Conservation (phyloP, 2,113 vertebrate species). For the Eidolon helvum region DNA sequence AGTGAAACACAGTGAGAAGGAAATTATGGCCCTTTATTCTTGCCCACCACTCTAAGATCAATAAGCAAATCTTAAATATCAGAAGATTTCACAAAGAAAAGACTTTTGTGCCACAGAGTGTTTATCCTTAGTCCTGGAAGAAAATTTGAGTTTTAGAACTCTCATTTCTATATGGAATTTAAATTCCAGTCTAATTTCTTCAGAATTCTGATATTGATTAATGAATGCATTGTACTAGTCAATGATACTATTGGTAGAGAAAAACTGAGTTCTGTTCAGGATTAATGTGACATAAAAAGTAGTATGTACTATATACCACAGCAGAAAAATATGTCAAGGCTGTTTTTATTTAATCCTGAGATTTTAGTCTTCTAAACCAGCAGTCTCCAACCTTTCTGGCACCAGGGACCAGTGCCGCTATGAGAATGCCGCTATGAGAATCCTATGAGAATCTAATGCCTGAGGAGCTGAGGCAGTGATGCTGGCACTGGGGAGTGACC, state of each 20-base stretch:
- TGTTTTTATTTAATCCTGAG: background rate
- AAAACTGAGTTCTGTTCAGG: background rate
- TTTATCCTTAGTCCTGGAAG: background rate
- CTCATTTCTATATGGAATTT: background rate
- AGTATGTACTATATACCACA: background rate
- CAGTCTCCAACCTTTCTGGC: too few species aligned
- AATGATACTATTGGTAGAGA: background rate
- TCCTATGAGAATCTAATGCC: too few species aligned
- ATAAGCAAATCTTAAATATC: background rate
- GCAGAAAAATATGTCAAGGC: background rate
- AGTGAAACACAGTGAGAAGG: background rate
- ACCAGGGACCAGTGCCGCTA: too few species aligned
- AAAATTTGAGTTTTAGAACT: conserved; percentile 3
- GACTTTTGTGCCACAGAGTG: background rate
- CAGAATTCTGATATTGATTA: background rate
- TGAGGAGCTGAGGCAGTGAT: too few species aligned
- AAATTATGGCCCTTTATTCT: background rate
- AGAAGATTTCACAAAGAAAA: background rate
- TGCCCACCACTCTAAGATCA: background rate
- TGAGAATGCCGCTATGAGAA: too few species aligned
- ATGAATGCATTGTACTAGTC: background rate
- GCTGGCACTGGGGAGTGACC: too few species aligned
- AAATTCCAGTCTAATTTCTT: background rate
- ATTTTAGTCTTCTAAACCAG: background rate
- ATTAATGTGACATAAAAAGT: background rate